phyloP scores from a whole-genome alignment of 2,797 vertebrate species.

The Ficedula albicollis region DNA sequence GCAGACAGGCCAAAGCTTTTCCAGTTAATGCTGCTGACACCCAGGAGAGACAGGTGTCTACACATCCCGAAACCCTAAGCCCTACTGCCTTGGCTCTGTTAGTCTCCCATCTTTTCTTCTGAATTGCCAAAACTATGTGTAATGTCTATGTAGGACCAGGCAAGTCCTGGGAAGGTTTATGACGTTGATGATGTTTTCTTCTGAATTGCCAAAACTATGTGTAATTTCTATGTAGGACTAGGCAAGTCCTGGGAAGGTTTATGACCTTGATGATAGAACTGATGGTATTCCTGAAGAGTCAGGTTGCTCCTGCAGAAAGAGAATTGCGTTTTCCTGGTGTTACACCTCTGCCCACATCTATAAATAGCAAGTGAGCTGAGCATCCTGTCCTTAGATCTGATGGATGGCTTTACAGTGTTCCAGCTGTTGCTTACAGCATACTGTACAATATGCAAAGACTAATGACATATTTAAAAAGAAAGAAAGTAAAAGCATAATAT shows the following conservation, averaged over 20 bases:
- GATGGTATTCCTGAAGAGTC: background rate
- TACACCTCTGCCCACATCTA: background rate
- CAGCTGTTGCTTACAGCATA: background rate
- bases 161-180: background rate
- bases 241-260: background rate
- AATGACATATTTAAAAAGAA: background rate
- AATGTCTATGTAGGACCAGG: background rate
- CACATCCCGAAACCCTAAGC: background rate
- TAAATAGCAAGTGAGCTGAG: background rate
- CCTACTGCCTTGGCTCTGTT: background rate
- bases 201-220: background rate
- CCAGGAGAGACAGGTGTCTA: background rate
- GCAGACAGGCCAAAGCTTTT: background rate
- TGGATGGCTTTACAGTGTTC: accelerated
- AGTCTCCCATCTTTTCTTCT: background rate
- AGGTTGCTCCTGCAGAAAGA: background rate
- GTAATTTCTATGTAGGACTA: background rate
- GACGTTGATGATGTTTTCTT: background rate
- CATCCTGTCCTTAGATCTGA: background rate
- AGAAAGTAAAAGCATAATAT: background rate
- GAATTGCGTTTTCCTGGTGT: background rate
- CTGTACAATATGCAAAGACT: background rate
- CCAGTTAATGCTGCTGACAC: background rate
- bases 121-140: background rate
- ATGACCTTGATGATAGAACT: background rate